Conservation (phyloP, 2,888 invertebrate genomes). For the Diadegma fenestrale region DNA sequence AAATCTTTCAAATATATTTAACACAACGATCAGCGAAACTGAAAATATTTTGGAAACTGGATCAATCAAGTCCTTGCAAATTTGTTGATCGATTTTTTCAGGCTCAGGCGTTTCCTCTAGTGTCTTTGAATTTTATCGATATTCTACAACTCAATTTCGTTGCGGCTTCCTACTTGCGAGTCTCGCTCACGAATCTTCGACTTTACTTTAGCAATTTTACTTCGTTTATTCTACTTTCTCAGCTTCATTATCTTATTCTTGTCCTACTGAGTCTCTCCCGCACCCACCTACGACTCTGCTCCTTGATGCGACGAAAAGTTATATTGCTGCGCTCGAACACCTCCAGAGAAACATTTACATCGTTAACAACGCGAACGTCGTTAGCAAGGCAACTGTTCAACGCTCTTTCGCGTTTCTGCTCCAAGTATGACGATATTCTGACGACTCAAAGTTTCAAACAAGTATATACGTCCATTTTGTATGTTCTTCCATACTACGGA, state of each 20-base stretch:
- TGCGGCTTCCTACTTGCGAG: background rate
- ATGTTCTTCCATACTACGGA: background rate
- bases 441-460: slow-evolving; percentile 59
- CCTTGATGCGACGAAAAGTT: slow-evolving; percentile 59
- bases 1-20: background rate
- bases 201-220: slow-evolving; percentile 40
- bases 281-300: slow-evolving; percentile 37
- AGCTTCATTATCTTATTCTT: slow-evolving; percentile 39
- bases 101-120: background rate
- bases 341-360: slow-evolving; percentile 67
- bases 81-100: background rate
- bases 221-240: slow-evolving; percentile 24
- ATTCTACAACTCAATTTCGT: background rate
- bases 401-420: slow-evolving; percentile 59
- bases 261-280: slow-evolving; percentile 24
- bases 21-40: background rate
- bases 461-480: slow-evolving; percentile 33
- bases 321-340: slow-evolving; percentile 53
- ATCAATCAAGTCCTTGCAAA: background rate
- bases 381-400: slow-evolving; percentile 63
- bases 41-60: background rate
- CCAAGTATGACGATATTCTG: slow-evolving; percentile 48
- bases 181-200: background rate
- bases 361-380: slow-evolving; percentile 64
- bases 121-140: background rate